Base-by-base conservation (phyloP, 2,113 vertebrate species). In the Canis aureus region DNA sequence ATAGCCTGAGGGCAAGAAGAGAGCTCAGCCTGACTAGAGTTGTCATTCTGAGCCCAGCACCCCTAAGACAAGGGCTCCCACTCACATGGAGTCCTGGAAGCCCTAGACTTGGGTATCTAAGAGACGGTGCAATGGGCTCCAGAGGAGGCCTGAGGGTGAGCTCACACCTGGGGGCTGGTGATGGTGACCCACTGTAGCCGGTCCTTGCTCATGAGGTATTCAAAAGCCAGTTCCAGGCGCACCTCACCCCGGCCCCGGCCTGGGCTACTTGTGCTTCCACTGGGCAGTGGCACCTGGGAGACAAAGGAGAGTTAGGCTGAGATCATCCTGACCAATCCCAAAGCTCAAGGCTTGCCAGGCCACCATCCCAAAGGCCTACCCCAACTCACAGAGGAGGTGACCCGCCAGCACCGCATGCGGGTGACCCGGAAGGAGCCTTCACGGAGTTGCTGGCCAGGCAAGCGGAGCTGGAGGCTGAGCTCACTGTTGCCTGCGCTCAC, bases 401-500 rank as follows among this genome's bases (percentile, higher is more conserved):
- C 99, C 78, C 99, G 98, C 99, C 99, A 99, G 98, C 99, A 99
- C 69, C 99, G 99, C 99, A 99, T 99, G 71, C 99, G 99, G 0
- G 99, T 99, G 94, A 99, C 99, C 98, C 99, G 99, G 99, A 99
- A 99, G 98, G 99, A 99, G 66, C 99, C 99, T 97, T 99, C 99
- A 74, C 99, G 99, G 98, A 99, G 99, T 96, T 99, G 99, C 53
- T 99, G 99, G 0, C 96, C 99, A 20, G 99, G 99, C 78, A 99
- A 98, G 97, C 99, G 99, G 98, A 99, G 99, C 95, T 99, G 99
- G 98, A 99, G 99, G 98, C 99, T 99, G 98, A 99, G 99, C 97
- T 99, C 99, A 2, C 99, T 99, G 99, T 99, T 99, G 96, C 99
- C 99, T 0, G 99, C 99, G 0, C 99, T 99, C 95, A 99, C 99